Evolutionary conservation across 2,113 vertebrate species (phyloP), one percentile per base, ranked within the genome.

Genomic region (Paracyprichromis sp.): DNA sequence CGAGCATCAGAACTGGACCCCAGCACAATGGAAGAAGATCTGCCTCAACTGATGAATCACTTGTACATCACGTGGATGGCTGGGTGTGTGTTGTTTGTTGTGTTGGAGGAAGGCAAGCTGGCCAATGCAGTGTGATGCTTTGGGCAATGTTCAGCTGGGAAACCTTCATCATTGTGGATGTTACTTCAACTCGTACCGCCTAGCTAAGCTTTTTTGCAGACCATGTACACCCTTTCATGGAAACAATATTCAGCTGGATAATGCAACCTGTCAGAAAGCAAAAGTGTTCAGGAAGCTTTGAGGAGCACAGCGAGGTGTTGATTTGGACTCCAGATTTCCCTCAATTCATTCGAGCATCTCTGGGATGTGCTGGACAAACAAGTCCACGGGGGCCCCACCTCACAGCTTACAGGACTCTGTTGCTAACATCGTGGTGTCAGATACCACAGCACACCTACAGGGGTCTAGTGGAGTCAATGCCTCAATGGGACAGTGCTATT

Each of bases 151-250:
- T 36, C 31, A 36, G 59, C 31, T 63, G 59, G 59, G 17, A 63
- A 36, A 63, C 31, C 9, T 36, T 63, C 31, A 12, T 63, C 31
- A 19, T 36, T 63, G 9, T 36, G 6, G 59, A n/a, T 63, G 59
- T 36, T 63, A 19, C 59, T 63, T 63, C 4, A 3, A 0, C 31
- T 36, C 0, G 1, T n/a, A 63, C 31, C 17, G 0, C 59, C 9
- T 63, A 63, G 31, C 59, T 63, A 36, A 36, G 31, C 31, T 36
- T n/a, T n/a, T 19, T 63, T 63, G 59, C 59, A 63, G 31, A 63
- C 9, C 6, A 63, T 11, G 31, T 2, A 0, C 31, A 63, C 9
- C 16, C 0, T 63, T 36, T 36, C 31, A 63, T 63, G 17, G 9
- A 63, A 36, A 63, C 59, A 63, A 2, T 63, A 63, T 36, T 63